Evolutionary conservation across 2,113 vertebrate genomes (phyloP), one percentile per base, ranked within the genome.

Genomic region (Isichthys henryi): DNA sequence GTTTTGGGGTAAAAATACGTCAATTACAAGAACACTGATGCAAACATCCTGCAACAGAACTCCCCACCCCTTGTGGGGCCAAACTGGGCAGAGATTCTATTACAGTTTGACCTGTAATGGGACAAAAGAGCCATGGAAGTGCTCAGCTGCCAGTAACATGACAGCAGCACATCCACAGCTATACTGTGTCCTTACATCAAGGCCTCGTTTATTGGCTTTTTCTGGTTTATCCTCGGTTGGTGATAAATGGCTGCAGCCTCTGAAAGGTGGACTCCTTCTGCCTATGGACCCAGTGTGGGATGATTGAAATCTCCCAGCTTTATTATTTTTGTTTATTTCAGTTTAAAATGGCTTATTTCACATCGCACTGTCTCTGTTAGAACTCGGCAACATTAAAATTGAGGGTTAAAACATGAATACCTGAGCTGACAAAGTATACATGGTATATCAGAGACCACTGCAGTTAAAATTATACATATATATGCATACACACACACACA

Each of bases 71-170:
- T 83, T 23, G 82, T 80, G 35, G 21, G 80, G 88, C 80, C 88
- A 66, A 39, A 85, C 46, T 89, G 80, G 74, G 49, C 52, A 49
- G 77, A 82, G 77, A 82, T 89, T 89, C 84, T 89, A 86, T 85
- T 58, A 86, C 80, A 46, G 39, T 53, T 0, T 83, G 56, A 62
- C 49, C 80, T 66, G 82, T 23, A 46, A 19, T 85, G 35, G 19
- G 23, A 85, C 43, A 84, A 89, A 52, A 62, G 52, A 85, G 23
- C 53, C 82, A 52, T 62, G 88, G 80, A 89, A 89, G 52, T 45
- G 82, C 82, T 58, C 43, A 56, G 50, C 88, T 89, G 88, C 52
- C 46, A 62, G 88, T 86, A 85, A 85, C 82, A 86, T 85, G 84
- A 89, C 56, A 80, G 74, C 35, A 17, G 13, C 74, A 19, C 6